Base-by-base conservation (phyloP, 2,797 vertebrate species). In the Danio kyathit region DNA sequence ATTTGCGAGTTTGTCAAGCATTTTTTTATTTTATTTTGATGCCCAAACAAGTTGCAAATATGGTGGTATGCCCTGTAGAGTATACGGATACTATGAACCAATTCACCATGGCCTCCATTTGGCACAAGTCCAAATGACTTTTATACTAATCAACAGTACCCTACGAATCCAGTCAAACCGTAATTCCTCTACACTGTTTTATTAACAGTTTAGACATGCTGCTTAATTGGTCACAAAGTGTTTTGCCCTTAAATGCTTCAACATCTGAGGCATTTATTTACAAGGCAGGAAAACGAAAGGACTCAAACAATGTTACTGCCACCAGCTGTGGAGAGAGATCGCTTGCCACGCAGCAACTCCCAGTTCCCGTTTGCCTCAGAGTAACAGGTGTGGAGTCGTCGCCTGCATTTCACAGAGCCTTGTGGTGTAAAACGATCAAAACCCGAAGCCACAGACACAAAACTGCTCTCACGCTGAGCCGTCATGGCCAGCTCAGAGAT, bases 261-360 rank as follows among this genome's bases (percentile, higher is more conserved):
- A 60, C 76, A 82, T 87, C 85, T 71, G 66, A 83, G 63, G 67
- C 79, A 85, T 83, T 59, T 79, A 57, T 86, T 83, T 82, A 86
- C 85, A 79, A 83, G 81, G 65, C 71, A 49, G 46, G 51, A 80
- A 67, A 80, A 40, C 59, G 46, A 81, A 69, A 61, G 63, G 64
- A 73, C 63, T 76, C 70, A 72, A 87, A 84, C 76, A 70, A 74
- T 75, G 74, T 83, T 80, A 85, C 82, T 78, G 85, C 79, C 79
- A 85, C 85, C 85, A 88, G 88, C 85, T 89, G 85, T 64, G 72
- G 85, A 57, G 85, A 86, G 52, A 88, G 82, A 87, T 79, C 54
- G 51, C 77, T 51, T 60, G 78, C 64, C 72, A 57, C 12, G 12
- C 19, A 66, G 66, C 66, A 12, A 81, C 79, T 80, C 79, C 84